Base-by-base conservation (phyloP, 2,888 invertebrate species). In the Lycaena phlaeas region DNA sequence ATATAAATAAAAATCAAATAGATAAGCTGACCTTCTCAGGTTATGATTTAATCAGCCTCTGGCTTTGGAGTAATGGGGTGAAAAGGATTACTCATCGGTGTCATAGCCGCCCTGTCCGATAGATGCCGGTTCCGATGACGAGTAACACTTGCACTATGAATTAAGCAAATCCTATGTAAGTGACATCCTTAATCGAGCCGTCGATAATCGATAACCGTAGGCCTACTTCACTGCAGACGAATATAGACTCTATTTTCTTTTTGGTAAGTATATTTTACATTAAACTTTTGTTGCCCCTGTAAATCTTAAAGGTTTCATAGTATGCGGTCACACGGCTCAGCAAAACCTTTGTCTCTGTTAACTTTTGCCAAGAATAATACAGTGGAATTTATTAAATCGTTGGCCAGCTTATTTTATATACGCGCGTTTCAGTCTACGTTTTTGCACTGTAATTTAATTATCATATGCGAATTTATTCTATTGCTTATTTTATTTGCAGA, bases 101-200 rank as follows among this genome's bases (percentile, higher is more conserved):
- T 38, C 10, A 38, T 2, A 30, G 25, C 2, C 10, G 2, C 17
- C 14, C 25, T 10, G n/a, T 10, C 25, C 9, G 18, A 30, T 22
- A 26, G 18, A 29, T 26, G 25, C 17, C 17, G 25, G 39, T 30
- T 29, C 39, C 25, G 30, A 14, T 49, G 53, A 50, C 49, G 49
- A 40, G 49, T 50, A 48, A 59, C 52, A 54, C 53, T 52, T 55
- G 57, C 51, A 51, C 49, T 50, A 49, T 57, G 57, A 52, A 52
- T 57, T 57, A 54, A 50, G 45, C 57, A 52, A 54, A 58, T 59
- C 56, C 49, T 44, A 36, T 52, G 52, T 52, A 52, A 52, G 56
- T 54, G 54, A 57, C 56, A 51, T 49, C 50, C 50, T 42, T 53
- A 52, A 59, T 59, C 54, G 45, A 42, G 36, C 44, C 45, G 41